Evolutionary conservation across 2,888 invertebrate genomes (phyloP), one percentile per base, ranked within the genome.

Genomic region (Ariolimax columbianus): DNA sequence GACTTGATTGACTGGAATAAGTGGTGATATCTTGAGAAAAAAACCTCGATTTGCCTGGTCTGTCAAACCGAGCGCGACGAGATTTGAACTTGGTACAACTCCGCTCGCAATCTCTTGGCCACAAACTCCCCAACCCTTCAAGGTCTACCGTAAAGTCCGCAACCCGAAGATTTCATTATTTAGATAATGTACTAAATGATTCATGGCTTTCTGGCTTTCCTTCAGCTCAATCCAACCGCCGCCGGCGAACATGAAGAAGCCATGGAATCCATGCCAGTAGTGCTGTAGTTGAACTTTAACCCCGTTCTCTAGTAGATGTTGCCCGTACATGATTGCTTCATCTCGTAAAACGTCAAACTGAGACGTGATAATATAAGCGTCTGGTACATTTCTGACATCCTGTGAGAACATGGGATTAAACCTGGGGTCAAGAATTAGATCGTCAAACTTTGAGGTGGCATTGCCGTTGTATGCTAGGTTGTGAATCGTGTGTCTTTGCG

Each of bases 301-400:
- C 0, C 90, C 91, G 19, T 87, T 89, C 43, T 90, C 90, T 85
- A 89, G 86, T 75, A 94, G 88, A 85, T 94, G 87, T 47, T 92
- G 88, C 0, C 92, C 92, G 86, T 94, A 94, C 91, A 94, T 92
- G 11, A 93, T 87, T 23, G 92, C 93, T 86, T 94, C 94, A 87
- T 94, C 94, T 4, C 94, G 88, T 19, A 94, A 90, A 4, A 94
- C 92, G 85, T 94, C 94, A 87, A 92, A 94, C 73, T 94, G 93
- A 51, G 93, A 92, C 30, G 94, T 94, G 17, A 93, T 89, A 70
- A 94, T 89, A 81, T 93, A 93, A 2, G 94, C 90, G 55, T 91
- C 89, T 0, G 94, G 93, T 66, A 93, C 87, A 19, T 89, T 91
- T 14, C 86, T 84, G 23, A 93, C 85, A 83, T 93, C 89, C 9